Conservation (phyloP, 2,888 invertebrate genomes). For the Tricholauxania praeusta region DNA sequence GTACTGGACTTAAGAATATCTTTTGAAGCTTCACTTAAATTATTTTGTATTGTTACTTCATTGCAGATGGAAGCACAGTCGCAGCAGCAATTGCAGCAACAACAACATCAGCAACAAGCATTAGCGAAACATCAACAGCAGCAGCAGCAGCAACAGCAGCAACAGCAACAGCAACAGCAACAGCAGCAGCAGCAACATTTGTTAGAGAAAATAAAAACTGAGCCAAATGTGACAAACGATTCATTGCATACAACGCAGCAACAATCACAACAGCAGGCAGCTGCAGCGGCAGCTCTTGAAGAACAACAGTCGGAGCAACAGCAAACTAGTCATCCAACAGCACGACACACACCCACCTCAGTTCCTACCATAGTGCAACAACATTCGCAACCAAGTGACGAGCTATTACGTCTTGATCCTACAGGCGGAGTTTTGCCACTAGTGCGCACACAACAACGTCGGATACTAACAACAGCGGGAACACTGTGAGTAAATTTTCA, state of each 20-base stretch:
- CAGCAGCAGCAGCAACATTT: conserved; percentile 55
- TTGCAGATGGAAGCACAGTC: conserved; percentile 66
- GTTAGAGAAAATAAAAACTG: conserved; percentile 60
- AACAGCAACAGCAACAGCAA: conserved; percentile 53
- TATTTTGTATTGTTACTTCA: conserved; percentile 57
- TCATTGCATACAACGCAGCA: conserved; percentile 54
- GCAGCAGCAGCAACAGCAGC: conserved; percentile 50
- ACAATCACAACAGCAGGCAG: conserved; percentile 50
- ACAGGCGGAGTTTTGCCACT: conserved; percentile 46
- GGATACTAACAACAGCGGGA: conserved; percentile 67
- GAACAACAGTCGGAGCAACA: conserved; percentile 48
- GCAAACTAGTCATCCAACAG: conserved; percentile 40
- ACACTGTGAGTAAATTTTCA: conserved; percentile 59
- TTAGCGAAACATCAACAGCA: conserved; percentile 52
- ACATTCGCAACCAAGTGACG: conserved; percentile 44
- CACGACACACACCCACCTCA: conserved; percentile 32
- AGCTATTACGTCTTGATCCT: conserved; percentile 40
- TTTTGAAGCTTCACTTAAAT: conserved; percentile 20
- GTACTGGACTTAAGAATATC: neutral
- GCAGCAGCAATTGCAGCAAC: conserved; percentile 56
- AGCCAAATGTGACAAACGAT: conserved; percentile 48
- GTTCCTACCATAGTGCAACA: conserved; percentile 39
- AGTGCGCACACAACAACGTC: conserved; percentile 59
- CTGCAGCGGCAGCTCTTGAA: conserved; percentile 48
- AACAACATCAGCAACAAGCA: conserved; percentile 50